A percentile compares a stretch with the other conserved stretches of the same genome.
Evolutionary conservation across 2,797 vertebrate genomes (phyloP).

Genomic region (Myioborus melanocephalus): DNA sequence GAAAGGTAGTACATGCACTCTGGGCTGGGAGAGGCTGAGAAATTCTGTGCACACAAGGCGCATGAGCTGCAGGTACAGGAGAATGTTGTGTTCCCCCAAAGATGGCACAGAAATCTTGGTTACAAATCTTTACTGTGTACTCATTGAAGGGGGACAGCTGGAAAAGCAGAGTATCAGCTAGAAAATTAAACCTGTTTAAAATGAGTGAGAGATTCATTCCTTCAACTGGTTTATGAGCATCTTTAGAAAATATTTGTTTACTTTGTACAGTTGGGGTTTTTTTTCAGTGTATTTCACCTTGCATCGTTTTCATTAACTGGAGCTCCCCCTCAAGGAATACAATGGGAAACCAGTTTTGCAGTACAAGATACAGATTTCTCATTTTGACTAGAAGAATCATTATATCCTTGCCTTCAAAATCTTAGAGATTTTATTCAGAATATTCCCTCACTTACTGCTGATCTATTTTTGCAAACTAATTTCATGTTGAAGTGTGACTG

Average conservation of each 20-base stretch:
- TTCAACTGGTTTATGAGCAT: background rate
- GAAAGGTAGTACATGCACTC: background rate
- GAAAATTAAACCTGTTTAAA: background rate
- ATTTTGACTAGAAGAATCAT: background rate
- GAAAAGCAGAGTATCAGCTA: background rate
- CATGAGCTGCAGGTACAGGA: background rate
- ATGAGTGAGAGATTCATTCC: background rate
- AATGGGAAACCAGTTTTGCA: slow-evolving; percentile 3
- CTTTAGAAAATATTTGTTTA: background rate
- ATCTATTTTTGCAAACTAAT: background rate
- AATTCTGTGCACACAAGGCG: background rate
- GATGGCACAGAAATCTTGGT: background rate
- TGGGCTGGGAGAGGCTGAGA: background rate
- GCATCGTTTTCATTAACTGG: slow-evolving; percentile 39
- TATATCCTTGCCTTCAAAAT: background rate
- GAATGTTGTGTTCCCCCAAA: background rate
- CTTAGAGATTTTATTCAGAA: background rate
- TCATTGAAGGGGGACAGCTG: background rate
- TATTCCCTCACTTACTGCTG: background rate
- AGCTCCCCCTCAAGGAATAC: slow-evolving; percentile 67
- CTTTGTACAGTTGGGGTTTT: background rate
- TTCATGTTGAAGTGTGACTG: background rate
- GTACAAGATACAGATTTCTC: background rate
- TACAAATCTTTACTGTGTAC: background rate
- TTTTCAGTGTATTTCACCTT: background rate